Base-by-base conservation (phyloP, 2,888 invertebrate species). In the Caenorhabditis macrosperma region DNA sequence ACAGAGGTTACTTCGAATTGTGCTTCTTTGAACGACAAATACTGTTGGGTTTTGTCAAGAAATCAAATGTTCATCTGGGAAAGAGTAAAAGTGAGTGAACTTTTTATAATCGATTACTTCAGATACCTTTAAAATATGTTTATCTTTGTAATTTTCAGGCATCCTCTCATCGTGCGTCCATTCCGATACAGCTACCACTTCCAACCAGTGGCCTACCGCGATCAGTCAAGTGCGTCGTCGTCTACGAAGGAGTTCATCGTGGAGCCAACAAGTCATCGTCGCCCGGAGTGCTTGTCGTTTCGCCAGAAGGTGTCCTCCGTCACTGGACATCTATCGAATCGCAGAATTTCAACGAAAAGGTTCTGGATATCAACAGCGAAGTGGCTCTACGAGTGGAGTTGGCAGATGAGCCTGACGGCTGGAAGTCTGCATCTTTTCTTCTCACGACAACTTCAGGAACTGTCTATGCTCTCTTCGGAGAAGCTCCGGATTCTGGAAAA, bases 271-370 rank as follows among this genome's bases (percentile, higher is more conserved):
- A 64, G 9, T 9, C 30, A 5, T 50, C 59, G 3, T 38, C 38
- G 20, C 75, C 74, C 10, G 81, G 71, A 30, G 72, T 81, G 24
- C 26, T 81, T 6, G 54, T 71, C 20, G 52, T 72, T 7, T 72
- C 76, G 12, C 81, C 74, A 17, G 81, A 81, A 77, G 81, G 81
- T 2, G 76, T 81, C 17, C 72, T 77, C 17, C 66, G 81, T 15
- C 81, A 81, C 26, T 81, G 81, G 76, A 54, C 66, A 0, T 52
- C 76, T 0, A 77, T 71, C 1, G 28, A 60, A 50, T 67, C 64
- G 4, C 67, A 76, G 26, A 72, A 64, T 17, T 81, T 48, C 44
- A n/a, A 44, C 1, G 81, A 81, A 22, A 50, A 55, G n/a, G 28
- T 46, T 12, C 33, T 81, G 12, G 76, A 81, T n/a, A 55, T 81